Base-by-base conservation (phyloP, 2,797 vertebrate genomes). In the Peromyscus melanophrys region DNA sequence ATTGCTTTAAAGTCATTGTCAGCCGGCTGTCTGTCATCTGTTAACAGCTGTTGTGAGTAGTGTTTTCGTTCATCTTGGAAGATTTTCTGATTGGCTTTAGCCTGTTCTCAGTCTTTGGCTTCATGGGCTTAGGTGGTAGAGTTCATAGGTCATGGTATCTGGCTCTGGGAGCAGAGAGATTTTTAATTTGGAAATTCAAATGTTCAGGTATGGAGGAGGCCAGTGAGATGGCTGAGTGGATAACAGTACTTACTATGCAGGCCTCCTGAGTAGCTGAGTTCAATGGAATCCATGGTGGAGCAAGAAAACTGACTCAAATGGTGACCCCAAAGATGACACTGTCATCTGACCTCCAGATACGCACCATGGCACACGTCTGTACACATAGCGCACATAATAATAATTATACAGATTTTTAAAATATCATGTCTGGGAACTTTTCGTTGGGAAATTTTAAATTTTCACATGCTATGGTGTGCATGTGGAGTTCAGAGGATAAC, bases 171-270 rank as follows among this genome's bases (percentile, higher is more conserved):
- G 17, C 14, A 40, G 40, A 8, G 40, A 19, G 25, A 27, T 6
- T 59, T 95, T 89, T n/a, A 73, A 92, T 89, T 49, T 59, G 23
- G 63, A 81, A 73, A 80, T 57, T 75, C 34, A 69, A 4, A 67
- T 81, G 12, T 94, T 89, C 21, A 49, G 46, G 27, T 77, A 63
- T 88, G 52, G 61, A 52, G 52, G 61, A 52, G 49, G 49, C 43
- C 34, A 16, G 55, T 59, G 23, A 81, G 55, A 81, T 4, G 52
- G 34, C 13, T 37, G 16, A 25, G 34, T 81, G 78, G 11, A 37
- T 57, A 6, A 80, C 37, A 25, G 23, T 14, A 46, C 55, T 81
- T 81, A 11, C 34, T 71, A 11, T 23, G 6, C 3, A 81, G 59
- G 34, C n/a, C 49, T 52, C n/a, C 49, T 52, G 21, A 4, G 49